Base-by-base conservation (phyloP, 2,888 invertebrate genomes). In the Keiferia lycopersicella region DNA sequence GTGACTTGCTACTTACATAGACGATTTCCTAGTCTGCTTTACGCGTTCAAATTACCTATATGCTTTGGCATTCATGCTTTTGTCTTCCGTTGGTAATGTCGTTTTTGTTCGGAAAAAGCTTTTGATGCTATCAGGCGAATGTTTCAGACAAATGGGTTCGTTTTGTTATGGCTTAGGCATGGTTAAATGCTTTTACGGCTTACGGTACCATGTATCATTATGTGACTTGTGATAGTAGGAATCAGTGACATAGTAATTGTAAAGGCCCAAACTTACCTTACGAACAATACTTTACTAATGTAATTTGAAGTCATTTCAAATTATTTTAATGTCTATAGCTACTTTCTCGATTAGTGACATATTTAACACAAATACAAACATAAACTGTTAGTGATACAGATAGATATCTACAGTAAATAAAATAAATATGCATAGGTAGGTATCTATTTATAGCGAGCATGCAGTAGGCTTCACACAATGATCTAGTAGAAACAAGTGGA, bases 401-500 rank as follows among this genome's bases (percentile, higher is more conserved):
- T 39, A 39, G 34, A 53, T n/a, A 39, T 22, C n/a, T 34, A 38
- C 16, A 20, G 34, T 20, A 39, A 18, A 39, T 58, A 3, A 20
- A 10, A 34, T 34, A 34, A 8, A 8, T 10, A 30, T 6, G 30
- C 6, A 30, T 6, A 30, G 2, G 3, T 30, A 30, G 30, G 6
- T 30, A 58, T 58, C 16, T 61, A 62, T 64, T 57, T 61, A 64
- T 61, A 64, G 65, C 66, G 69, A 68, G 74, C 79, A 78, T 74
- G 81, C 75, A 72, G 67, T 67, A 72, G 82, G 81, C 78, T 83
- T 82, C 82, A 65, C 72, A 79, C 80, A 78, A 77, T 73, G 70
- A 63, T 53, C 56, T 65, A 62, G 16, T 14, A 12, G 1, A 39
- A 20, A 11, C 56, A 56, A 56, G 56, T 58, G 16, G 58, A 39